Base-by-base conservation (phyloP, 2,113 vertebrate species). In the Saguinus imperator region DNA sequence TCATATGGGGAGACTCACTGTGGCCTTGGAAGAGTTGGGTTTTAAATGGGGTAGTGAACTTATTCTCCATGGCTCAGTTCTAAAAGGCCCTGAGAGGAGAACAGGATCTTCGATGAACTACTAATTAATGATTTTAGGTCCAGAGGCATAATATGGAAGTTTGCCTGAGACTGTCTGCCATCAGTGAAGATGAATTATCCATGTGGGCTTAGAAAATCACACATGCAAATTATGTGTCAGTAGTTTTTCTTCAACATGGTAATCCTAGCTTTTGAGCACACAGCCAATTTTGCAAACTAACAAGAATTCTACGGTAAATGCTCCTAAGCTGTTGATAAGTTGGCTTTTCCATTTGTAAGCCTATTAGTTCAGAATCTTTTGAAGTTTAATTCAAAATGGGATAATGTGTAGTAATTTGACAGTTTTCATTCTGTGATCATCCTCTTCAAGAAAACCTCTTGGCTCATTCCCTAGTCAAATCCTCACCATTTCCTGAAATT, bases 151-250 rank as follows among this genome's bases (percentile, higher is more conserved):
- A 82, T 68, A n/a, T 95, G 95, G 96, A 98, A 72, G 93, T 87
- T 97, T 94, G n/a, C 86, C 81, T 79, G 84, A 96, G 96, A 97
- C 91, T 96, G 91, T 93, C 96, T 97, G 95, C 87, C 68, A 87
- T 97, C 97, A 97, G 92, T 64, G 91, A 97, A 98, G 95, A 98
- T 97, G 95, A 97, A 97, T 98, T 98, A 95, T 97, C 96, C 90
- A 87, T 70, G 81, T 97, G 94, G 92, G 76, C 92, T 95, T 97
- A 96, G 96, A 98, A 98, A 98, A 97, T 94, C 93, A 79, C 89
- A 94, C 94, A 97, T 97, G 40, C 52, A 87, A 94, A 82, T 97
- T 93, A 66, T 94, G 0, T 76, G 25, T 85, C 68, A 14, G 0
- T 66, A 57, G 35, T n/a, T 70, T 25, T 70, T 86, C 81, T 72